Base-by-base conservation (phyloP, 1,140 invertebrate genomes). In the Tetramorium alpestre region DNA sequence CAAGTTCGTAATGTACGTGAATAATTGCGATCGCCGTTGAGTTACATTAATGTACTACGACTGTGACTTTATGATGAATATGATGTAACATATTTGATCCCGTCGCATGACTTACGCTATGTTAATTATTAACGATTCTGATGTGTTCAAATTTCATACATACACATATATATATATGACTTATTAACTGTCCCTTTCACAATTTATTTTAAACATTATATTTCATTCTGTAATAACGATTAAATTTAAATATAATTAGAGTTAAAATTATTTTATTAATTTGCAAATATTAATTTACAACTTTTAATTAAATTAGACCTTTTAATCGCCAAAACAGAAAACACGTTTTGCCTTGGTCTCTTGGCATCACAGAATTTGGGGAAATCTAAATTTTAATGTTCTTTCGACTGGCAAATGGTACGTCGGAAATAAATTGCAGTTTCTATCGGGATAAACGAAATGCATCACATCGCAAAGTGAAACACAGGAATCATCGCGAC, bases 401-500 rank as follows among this genome's bases (percentile, higher is more conserved):
- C 54, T 73, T 47, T 41, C 18, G 38, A 73, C 25, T 58, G 54
- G 41, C 41, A 73, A 60, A 73, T n/a, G 38, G 41, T 22, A 65
- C 49, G 47, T 69, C 64, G 54, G 58, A 62, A 84, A 84, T 73
- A 73, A 84, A 75, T 49, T 84, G 54, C 18, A n/a, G 13, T 75
- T 60, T 75, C n/a, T 28, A 49, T 73, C 41, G 25, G 41, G 41
- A 84, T 60, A 70, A 89, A 77, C 62, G 56, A 51, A 64, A 38
- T 16, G 28, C n/a, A 8, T 28, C 75, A 6, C 22, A 54, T 70
- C 6, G 62, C 49, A 47, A 49, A 64, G 82, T 85, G 41, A 67
- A 77, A 88, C 65, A 58, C 51, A 76, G 78, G 84, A 88, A 89
- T 89, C 67, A 72, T 62, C 22, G 64, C 25, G 28, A 25, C 2